Conservation (phyloP, 2,888 invertebrate genomes). For the Elaeidobius kamerunicus region DNA sequence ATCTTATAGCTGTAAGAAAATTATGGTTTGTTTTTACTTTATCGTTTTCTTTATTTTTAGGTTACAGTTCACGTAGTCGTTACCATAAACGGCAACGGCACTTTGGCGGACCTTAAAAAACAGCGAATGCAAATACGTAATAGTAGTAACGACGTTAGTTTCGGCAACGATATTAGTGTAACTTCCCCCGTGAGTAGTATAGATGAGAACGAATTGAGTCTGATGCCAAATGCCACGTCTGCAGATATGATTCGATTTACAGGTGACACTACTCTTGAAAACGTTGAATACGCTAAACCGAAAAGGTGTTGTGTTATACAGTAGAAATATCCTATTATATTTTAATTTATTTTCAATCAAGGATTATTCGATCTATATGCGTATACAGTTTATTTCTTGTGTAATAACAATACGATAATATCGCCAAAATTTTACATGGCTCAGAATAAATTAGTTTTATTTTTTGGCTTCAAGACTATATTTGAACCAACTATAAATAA, state of each 20-base stretch:
- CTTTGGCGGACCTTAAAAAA: conserved; percentile 90
- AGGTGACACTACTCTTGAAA: conserved; percentile 71
- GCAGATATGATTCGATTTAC: conserved; percentile 61
- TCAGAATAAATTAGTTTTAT: no score
- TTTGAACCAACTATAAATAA: no score
- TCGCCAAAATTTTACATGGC: no score
- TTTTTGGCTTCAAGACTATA: no score
- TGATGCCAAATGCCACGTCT: conserved; percentile 45
- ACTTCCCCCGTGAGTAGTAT: conserved; percentile 48
- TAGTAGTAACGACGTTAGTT: conserved; percentile 53
- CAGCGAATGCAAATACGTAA: conserved; percentile 82
- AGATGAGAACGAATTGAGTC: conserved; percentile 51
- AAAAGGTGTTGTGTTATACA: conserved; percentile 68
- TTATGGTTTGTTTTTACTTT: no score
- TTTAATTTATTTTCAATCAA: background rate
- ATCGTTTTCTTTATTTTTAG: no score
- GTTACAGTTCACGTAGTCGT: conserved; percentile 60
- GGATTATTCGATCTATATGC: background rate
- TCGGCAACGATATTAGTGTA: conserved; percentile 49
- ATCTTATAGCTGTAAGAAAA: no score
- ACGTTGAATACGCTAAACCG: conserved; percentile 68
- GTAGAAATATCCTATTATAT: conserved; percentile 11
- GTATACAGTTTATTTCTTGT: no score
- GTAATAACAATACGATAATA: no score
- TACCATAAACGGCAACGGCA: conserved; percentile 74